Conservation (phyloP, 2,113 vertebrate species). For the Notechis scutatus region DNA sequence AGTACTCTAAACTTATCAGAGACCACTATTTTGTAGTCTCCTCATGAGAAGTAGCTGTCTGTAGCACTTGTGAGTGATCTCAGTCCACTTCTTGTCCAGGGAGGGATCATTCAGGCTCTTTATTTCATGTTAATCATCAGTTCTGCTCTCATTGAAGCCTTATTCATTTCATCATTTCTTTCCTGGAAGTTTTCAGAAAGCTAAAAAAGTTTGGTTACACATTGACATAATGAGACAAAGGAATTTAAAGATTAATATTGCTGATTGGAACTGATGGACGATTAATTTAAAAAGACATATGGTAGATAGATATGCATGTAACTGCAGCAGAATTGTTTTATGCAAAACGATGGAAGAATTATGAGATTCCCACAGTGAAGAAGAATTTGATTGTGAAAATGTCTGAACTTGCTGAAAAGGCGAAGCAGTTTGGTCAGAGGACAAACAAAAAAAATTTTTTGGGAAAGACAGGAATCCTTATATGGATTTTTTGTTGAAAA, state of each 20-base stretch:
- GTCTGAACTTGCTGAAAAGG: neutral
- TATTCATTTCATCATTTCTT: neutral
- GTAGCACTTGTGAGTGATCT: neutral
- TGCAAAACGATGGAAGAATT: neutral
- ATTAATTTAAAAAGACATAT: neutral
- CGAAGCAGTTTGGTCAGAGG: neutral
- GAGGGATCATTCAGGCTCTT: neutral
- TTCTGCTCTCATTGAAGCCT: neutral
- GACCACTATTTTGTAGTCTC: neutral
- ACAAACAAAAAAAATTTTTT: neutral
- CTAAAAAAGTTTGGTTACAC: neutral
- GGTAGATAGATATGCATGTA: neutral
- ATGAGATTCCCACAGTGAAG: neutral
- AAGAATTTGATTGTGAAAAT: neutral
- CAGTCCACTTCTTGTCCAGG: neutral
- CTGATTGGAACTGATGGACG: neutral
- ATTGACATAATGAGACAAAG: neutral
- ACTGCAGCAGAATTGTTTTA: neutral
- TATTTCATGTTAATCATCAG: neutral
- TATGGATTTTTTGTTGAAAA: neutral
- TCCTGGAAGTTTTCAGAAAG: neutral
- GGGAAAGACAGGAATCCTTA: neutral
- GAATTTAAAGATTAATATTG: neutral
- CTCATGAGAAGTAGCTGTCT: neutral
- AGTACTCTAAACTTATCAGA: neutral